Conservation (phyloP, 2,888 invertebrate species). For the Trichogramma evanescens region DNA sequence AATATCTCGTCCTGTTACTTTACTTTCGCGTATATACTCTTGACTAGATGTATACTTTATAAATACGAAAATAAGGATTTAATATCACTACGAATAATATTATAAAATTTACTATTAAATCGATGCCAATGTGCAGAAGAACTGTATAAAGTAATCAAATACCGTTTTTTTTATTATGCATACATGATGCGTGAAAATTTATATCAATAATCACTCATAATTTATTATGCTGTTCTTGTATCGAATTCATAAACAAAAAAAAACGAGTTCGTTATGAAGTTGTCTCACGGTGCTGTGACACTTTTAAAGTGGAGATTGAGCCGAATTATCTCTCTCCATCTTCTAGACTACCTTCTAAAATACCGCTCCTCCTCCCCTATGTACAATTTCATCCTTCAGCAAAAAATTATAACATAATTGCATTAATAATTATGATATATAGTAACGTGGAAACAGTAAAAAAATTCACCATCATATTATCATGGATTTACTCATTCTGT, state of each 20-base stretch:
- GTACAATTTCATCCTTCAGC: background rate
- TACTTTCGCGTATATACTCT: too few relatives aligned
- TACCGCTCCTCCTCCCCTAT: background rate
- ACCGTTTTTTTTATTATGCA: too few relatives aligned
- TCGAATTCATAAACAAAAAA: conserved; percentile 1
- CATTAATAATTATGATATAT: too few relatives aligned
- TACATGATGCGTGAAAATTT: background rate
- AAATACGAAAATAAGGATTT: too few relatives aligned
- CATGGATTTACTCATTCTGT: background rate
- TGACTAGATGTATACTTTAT: too few relatives aligned
- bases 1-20: too few relatives aligned
- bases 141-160: too few relatives aligned
- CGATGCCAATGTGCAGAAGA: too few relatives aligned
- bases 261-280: conserved; percentile 14
- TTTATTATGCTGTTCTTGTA: conserved; percentile 5
- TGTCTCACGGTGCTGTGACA: conserved; percentile 19
- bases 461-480: background rate
- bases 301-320: conserved; percentile 16
- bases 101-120: too few relatives aligned
- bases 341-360: conserved; percentile 2
- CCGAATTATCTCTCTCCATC: conserved; percentile 12
- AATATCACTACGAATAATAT: too few relatives aligned
- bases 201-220: background rate
- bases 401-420: background rate
- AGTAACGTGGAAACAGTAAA: too few relatives aligned